phyloP scores from a whole-genome alignment of 2,888 invertebrate species.

The Dasysyrphus tricinctus region DNA sequence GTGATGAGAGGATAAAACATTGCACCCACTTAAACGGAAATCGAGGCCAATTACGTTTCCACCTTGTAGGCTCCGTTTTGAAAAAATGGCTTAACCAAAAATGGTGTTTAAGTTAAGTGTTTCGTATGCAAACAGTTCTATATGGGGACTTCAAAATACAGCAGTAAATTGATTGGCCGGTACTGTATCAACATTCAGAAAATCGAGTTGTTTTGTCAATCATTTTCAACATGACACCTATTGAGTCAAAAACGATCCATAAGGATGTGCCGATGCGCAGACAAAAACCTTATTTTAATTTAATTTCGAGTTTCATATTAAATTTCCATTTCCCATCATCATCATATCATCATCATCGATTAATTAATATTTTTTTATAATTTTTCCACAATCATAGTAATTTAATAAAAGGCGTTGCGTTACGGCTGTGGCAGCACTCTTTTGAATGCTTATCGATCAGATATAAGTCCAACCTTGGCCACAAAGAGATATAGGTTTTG shows the following conservation, averaged over 20 bases:
- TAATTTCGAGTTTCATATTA: constrained; percentile 13
- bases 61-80: neutral
- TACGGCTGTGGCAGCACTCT: neutral
- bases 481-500: constrained; percentile 20
- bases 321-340: constrained; percentile 5
- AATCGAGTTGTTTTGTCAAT: constrained; percentile 14
- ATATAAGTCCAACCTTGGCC: constrained; percentile 4
- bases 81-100: neutral
- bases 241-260: too few relatives aligned
- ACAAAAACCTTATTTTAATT: neutral
- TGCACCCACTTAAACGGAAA: constrained; percentile 44
- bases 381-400: constrained; percentile 32
- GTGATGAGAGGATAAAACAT: constrained; percentile 23
- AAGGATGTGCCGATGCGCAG: neutral
- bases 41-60: constrained; percentile 42
- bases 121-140: constrained; percentile 10
- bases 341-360: constrained; percentile 1
- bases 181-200: neutral
- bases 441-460: neutral
- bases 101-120: neutral
- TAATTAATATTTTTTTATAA: constrained; percentile 13
- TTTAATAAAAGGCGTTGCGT: constrained; percentile 19
- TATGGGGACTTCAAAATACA: neutral
- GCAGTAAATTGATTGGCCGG: constrained; percentile 14
- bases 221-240: neutral